phyloP scores from a whole-genome alignment of 2,113 vertebrate species.

The Seriola quinqueradiata region DNA sequence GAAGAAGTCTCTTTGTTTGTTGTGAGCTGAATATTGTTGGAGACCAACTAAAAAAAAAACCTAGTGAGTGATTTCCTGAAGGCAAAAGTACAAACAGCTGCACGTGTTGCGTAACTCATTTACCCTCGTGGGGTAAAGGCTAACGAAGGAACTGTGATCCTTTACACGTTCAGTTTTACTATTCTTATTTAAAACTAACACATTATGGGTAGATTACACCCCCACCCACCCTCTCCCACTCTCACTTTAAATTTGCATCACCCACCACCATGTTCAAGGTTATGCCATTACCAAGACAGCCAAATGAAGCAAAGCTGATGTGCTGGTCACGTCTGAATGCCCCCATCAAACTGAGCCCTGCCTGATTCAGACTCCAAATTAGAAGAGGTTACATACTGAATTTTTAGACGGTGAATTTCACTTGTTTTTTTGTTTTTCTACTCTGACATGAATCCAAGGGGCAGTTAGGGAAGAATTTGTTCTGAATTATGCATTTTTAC shows the following conservation, averaged over 20 bases:
- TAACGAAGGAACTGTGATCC: neutral
- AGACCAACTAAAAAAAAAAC: neutral
- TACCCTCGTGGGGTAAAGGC: neutral
- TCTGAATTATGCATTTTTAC: too few relatives aligned
- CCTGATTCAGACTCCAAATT: too few relatives aligned
- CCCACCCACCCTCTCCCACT: too few relatives aligned
- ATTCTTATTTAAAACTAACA: neutral
- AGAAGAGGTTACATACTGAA: too few relatives aligned
- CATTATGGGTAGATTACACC: neutral
- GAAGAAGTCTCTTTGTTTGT: slow-evolving; percentile 8
- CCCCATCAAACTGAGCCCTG: too few relatives aligned
- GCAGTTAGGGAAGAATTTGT: too few relatives aligned
- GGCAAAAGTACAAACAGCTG: slow-evolving; percentile 15
- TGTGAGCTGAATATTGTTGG: neutral
- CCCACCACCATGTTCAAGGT: too few relatives aligned
- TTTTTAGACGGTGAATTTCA: neutral
- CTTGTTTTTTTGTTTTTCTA: too few relatives aligned
- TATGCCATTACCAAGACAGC: too few relatives aligned
- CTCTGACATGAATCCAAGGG: too few relatives aligned
- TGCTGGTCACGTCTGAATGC: neutral
- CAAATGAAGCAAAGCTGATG: neutral
- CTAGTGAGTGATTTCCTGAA: slow-evolving; percentile 15
- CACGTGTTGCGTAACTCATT: neutral
- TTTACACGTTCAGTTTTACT: neutral
- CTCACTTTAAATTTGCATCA: too few relatives aligned